These are phyloP conservation scores for Galago senegalensis DNA, from an alignment of 2,797 vertebrate genomes.

Conservation along the genomic window DNA sequence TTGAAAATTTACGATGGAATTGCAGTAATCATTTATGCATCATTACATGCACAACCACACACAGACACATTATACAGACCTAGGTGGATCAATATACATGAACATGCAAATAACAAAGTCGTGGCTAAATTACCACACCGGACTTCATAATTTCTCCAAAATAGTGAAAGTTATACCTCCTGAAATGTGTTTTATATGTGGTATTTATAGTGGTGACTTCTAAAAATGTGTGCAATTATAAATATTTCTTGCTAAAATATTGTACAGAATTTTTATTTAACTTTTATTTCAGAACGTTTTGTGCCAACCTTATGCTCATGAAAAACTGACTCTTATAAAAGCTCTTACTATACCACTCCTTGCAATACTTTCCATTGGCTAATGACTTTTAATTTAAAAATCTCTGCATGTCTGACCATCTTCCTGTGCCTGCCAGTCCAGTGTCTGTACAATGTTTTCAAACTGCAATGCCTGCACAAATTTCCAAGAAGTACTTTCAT, in stretches of 20 bases:
- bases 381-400: slow-evolving; percentile 65
- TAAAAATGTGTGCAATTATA: neutral
- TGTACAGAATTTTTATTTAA: neutral
- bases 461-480: neutral
- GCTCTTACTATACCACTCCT: neutral
- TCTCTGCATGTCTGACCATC: slow-evolving; percentile 45
- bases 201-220: neutral
- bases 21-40: neutral
- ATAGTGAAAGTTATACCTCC: neutral
- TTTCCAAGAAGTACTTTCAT: slow-evolving; percentile 53
- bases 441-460: neutral
- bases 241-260: slow-evolving; percentile 57
- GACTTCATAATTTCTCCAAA: neutral
- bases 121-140: neutral
- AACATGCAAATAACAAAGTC: neutral
- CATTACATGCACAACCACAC: neutral
- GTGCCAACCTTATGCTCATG: neutral
- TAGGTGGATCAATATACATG: neutral
- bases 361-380: neutral
- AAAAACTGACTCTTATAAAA: neutral
- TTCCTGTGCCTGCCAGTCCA: slow-evolving; percentile 62
- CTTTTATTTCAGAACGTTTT: slow-evolving; percentile 53
- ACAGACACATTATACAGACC: neutral
- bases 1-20: slow-evolving; percentile 3
- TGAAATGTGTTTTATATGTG: neutral